Conservation (phyloP, 2,888 invertebrate genomes). For the Leptarthrus brevirostris region DNA sequence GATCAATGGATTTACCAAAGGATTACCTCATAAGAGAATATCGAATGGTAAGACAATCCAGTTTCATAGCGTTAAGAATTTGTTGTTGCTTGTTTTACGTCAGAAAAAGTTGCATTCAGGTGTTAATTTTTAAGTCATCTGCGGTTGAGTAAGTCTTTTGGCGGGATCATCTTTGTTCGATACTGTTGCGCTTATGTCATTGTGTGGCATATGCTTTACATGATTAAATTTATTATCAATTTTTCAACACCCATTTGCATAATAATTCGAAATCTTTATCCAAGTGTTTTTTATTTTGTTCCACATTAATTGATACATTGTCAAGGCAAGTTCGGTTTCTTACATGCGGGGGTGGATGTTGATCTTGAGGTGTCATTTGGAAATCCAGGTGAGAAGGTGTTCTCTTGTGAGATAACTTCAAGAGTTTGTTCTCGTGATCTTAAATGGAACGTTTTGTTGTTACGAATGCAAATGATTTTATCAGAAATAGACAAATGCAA, state of each 20-base stretch:
- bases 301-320: constrained; percentile 1
- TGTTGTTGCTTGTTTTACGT: constrained; percentile 9
- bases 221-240: neutral
- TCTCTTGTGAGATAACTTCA: neutral
- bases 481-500: no score
- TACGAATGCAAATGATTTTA: no score
- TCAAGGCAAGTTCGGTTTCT: constrained; percentile 7
- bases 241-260: no score
- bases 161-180: neutral
- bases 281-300: no score
- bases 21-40: constrained; percentile 50
- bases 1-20: constrained; percentile 53
- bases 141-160: neutral
- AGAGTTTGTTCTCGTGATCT: no score
- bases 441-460: no score
- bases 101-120: constrained; percentile 21
- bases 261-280: no score
- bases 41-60: constrained; percentile 43
- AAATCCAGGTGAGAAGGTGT: neutral
- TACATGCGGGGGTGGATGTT: constrained; percentile 22
- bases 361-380: constrained; percentile 13
- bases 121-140: neutral
- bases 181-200: neutral
- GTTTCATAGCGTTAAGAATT: neutral
- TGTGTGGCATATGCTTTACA: neutral